Base-by-base conservation (phyloP, 2,113 vertebrate species). In the Turnix velox region DNA sequence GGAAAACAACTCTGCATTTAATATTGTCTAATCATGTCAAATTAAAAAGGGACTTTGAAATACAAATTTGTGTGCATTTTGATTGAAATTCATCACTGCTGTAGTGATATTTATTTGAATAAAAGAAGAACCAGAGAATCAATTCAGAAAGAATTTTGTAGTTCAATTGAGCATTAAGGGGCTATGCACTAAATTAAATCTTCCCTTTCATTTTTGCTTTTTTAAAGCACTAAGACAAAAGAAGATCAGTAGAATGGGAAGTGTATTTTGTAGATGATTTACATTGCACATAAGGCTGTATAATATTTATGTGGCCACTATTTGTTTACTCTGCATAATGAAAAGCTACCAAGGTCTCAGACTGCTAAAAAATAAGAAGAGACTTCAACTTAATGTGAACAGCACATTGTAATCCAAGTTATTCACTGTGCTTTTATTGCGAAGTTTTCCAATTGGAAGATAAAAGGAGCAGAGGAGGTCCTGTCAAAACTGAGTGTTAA, bases 21-120 rank as follows among this genome's bases (percentile, higher is more conserved):
- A 31, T 72, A 57, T 18, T 80, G 54, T 83, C 68, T 61, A 85
- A 63, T 72, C 17, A 57, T 48, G 4, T 4, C 28, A 85, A 73
- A 88, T 76, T 85, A 76, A 83, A 76, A 62, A 5, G 52, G 4
- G 31, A 74, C 42, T 94, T 92, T 77, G 79, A 94, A 93, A 90
- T 90, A 88, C 39, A 88, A 62, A 73, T 79, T 86, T 62, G 18
- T 42, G 15, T 73, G n/a, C 14, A 48, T 72, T 67, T 78, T 79
- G 14, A 37, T 90, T 68, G 45, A 90, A 77, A 62, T 39, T 83
- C 31, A 22, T 61, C 59, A 65, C 45, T 76, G 35, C 28, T 62
- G 4, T 77, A 84, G 42, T 72, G 15, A 49, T 71, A 81, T 88
- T 79, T 86, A 39, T 88, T 92, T 80, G 51, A 88, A 62, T 45